Evolutionary conservation across 2,113 vertebrate genomes (phyloP).

Genomic region (Poecile atricapillus): DNA sequence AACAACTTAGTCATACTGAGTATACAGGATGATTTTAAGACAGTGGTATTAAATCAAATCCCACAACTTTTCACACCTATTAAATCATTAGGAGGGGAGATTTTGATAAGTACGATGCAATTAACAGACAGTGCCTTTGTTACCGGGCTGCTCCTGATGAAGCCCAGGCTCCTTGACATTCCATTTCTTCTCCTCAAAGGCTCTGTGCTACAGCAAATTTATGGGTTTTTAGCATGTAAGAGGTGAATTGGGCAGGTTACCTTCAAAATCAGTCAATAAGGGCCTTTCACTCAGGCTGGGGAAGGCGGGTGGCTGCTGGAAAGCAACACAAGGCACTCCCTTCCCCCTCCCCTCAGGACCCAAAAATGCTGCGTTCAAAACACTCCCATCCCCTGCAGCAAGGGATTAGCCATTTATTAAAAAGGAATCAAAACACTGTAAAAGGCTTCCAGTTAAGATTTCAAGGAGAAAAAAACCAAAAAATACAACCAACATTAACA

Average conservation of each 20-base stretch:
- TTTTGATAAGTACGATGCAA: background rate
- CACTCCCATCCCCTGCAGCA: conserved; percentile 63
- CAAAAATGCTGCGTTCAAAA: conserved; percentile 15
- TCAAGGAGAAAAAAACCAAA: background rate
- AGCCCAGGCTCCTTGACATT: conserved; percentile 24
- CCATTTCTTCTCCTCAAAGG: conserved; percentile 18
- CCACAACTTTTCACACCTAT: conserved; percentile 35
- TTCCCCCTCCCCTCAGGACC: conserved; percentile 39
- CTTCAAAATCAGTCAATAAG: conserved; percentile 41
- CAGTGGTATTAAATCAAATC: conserved; percentile 18
- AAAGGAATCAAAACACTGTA: conserved; percentile 43
- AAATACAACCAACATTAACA: background rate
- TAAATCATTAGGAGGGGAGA: background rate
- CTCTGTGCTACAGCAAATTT: background rate
- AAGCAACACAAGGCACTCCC: conserved; percentile 24
- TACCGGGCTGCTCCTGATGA: background rate
- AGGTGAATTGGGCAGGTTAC: background rate
- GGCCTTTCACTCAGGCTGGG: conserved; percentile 9
- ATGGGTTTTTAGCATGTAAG: background rate
- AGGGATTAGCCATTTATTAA: conserved; percentile 57
- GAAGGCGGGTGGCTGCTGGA: conserved; percentile 16
- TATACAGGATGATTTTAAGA: background rate
- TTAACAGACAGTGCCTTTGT: conserved; percentile 33
- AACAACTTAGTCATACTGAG: background rate
- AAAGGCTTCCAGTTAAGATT: conserved; percentile 35